phyloP scores from a whole-genome alignment of 2,797 vertebrate species.

The Hemibagrus guttatus region DNA sequence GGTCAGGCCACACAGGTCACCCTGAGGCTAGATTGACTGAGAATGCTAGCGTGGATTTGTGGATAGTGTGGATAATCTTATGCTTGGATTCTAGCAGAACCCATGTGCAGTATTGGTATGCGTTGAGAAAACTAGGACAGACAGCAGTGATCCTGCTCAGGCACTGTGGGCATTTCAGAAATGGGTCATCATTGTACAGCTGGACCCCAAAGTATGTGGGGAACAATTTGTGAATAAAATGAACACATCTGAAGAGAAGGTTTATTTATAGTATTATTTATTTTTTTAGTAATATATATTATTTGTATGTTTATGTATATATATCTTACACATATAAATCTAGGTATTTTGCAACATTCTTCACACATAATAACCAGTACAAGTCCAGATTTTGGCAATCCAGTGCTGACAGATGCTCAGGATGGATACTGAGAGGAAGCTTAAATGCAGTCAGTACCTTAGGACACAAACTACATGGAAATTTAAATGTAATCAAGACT shows the following conservation, averaged over 20 bases:
- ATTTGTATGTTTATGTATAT: slow-evolving; percentile 48
- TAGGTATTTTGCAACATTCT: slow-evolving; percentile 61
- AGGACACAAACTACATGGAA: background rate
- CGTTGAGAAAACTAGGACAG: background rate
- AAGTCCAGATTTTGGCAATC: slow-evolving; percentile 61
- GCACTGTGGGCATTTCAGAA: background rate
- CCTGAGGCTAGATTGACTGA: background rate
- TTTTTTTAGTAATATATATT: slow-evolving; percentile 74
- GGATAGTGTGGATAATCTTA: background rate
- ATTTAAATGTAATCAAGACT: background rate
- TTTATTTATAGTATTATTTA: slow-evolving; percentile 53
- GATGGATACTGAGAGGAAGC: slow-evolving; percentile 45
- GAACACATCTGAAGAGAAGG: slow-evolving; percentile 3
- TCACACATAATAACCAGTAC: slow-evolving; percentile 66
- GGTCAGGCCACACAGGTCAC: background rate
- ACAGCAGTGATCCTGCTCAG: background rate
- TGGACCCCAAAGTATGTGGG: background rate
- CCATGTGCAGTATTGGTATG: background rate
- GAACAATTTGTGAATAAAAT: background rate
- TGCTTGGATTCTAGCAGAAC: background rate
- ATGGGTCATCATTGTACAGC: background rate
- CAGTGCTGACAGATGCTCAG: slow-evolving; percentile 65
- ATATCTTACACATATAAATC: slow-evolving; percentile 51
- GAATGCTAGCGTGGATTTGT: too few relatives aligned
- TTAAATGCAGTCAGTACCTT: slow-evolving; percentile 11